Base-by-base conservation (phyloP, 1,140 invertebrate genomes). In the Aphaenogaster floridana region DNA sequence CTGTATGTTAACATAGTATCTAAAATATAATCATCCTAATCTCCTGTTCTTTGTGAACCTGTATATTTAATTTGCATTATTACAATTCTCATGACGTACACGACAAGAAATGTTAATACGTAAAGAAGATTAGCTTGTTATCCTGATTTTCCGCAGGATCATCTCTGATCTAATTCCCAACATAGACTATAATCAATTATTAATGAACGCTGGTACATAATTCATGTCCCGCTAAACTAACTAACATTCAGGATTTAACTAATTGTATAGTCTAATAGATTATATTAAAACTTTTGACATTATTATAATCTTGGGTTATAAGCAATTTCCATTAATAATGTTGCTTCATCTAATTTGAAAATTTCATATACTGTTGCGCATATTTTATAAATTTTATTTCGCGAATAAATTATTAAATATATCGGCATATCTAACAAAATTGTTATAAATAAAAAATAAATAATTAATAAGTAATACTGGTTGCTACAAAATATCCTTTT, bases 181-280 rank as follows among this genome's bases (percentile, higher is more conserved):
- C n/a, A 48, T 76, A 21, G 17, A 48, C n/a, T 36, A 61, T 48
- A 61, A 69, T 59, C 17, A 74, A 63, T 76, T 76, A 84, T 76
- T 84, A 64, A 63, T 48, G 34, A 59, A 72, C 42, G 28, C n/a
- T 34, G 45, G 13, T 50, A 52, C 34, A 84, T 76, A 84, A 74
- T 84, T 84, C 28, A 48, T 76, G 36, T 84, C 39, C n/a, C 15
- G 64, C 17, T 74, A 36, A 76, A 42, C 42, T 84, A 80, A 79
- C 28, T 1, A 74, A 48, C 80, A 50, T 74, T 74, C 45, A 59
- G 48, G n/a, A n/a, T 9, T 72, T 48, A 48, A 74, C 36, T 76
- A 81, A 81, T 69, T 39, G 9, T 15, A 48, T 39, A 13, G 13
- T 48, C 2, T 13, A 68, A 61, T 50, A 83, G 13, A 50, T 84